phyloP scores from a whole-genome alignment of 1,140 invertebrate genomes.

The Hylaeus volcanicus region DNA sequence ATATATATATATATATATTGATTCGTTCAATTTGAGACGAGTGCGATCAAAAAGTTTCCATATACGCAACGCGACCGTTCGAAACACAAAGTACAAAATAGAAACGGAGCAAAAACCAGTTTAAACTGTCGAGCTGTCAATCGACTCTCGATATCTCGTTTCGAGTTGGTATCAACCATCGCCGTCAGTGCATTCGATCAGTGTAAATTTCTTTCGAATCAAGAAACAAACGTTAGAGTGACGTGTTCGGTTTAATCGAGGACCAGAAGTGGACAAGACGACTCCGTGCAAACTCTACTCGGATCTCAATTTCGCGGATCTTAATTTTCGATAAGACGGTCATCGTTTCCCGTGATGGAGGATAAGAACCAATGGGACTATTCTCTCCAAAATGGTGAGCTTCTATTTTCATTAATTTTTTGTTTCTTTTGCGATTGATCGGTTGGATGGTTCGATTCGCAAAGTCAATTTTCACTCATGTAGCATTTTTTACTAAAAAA shows the following conservation, averaged over 20 bases:
- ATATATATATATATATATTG: too few relatives aligned
- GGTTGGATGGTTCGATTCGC: too few relatives aligned
- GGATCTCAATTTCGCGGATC: constrained; percentile 76
- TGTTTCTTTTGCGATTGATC: not conserved
- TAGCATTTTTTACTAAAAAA: not conserved
- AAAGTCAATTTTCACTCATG: too few relatives aligned
- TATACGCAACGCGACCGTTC: not conserved
- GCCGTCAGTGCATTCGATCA: not conserved
- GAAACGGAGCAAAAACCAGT: not conserved
- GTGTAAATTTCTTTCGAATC: not conserved
- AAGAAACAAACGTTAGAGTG: not conserved
- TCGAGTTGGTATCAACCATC: not conserved
- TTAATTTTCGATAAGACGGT: constrained; percentile 70
- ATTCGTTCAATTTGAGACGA: not conserved
- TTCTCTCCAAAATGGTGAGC: constrained; percentile 73
- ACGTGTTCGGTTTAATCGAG: constrained; percentile 5
- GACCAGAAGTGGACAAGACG: constrained; percentile 69
- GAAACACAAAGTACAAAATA: not conserved
- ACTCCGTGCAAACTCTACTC: constrained; percentile 74
- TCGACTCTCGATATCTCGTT: too few relatives aligned
- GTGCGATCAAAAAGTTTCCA: not conserved
- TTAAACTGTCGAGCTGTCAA: not conserved
- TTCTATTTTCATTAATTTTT: not conserved
- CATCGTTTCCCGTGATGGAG: constrained; percentile 67
- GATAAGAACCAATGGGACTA: constrained; percentile 76